Conservation (phyloP, 2,797 vertebrate genomes). For the Melanotaenia boesemani region DNA sequence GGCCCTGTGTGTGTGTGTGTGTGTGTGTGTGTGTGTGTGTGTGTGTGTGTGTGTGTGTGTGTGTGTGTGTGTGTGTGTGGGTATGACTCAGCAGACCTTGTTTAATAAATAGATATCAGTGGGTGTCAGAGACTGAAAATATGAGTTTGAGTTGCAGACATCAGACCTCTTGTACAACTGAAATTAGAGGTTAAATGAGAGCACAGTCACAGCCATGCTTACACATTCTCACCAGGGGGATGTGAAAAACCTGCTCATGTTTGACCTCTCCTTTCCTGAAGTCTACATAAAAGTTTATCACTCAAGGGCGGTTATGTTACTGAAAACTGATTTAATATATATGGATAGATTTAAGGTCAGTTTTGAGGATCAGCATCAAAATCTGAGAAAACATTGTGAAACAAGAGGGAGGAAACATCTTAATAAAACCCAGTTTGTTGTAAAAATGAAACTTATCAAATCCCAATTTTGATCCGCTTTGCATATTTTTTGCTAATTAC, state of each 20-base stretch:
- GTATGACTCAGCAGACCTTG: slow-evolving; percentile 46
- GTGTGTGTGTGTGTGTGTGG: neutral
- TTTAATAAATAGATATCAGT: slow-evolving; percentile 52
- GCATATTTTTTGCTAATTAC: slow-evolving; percentile 73
- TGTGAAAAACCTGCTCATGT: neutral
- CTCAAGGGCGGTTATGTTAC: neutral
- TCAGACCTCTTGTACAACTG: slow-evolving; percentile 15
- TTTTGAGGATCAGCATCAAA: slow-evolving; percentile 50
- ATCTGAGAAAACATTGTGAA: slow-evolving; percentile 28
- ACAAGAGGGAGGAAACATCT: slow-evolving; percentile 18
- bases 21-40: slow-evolving; percentile 5
- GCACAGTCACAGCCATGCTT: neutral
- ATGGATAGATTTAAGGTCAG: slow-evolving; percentile 56
- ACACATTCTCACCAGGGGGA: slow-evolving; percentile 10
- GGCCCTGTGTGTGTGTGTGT: neutral
- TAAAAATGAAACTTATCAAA: slow-evolving; percentile 65
- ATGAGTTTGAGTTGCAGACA: slow-evolving; percentile 28
- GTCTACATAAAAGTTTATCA: slow-evolving; percentile 31
- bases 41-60: neutral
- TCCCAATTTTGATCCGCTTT: slow-evolving; percentile 69
- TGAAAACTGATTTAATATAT: slow-evolving; percentile 27
- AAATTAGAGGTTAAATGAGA: slow-evolving; percentile 45
- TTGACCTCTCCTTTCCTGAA: slow-evolving; percentile 17
- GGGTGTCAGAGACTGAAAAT: slow-evolving; percentile 45
- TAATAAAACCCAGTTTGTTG: slow-evolving; percentile 60